Evolutionary conservation across 2,113 vertebrate species (phyloP).

Genomic region (Promerops cafer): DNA sequence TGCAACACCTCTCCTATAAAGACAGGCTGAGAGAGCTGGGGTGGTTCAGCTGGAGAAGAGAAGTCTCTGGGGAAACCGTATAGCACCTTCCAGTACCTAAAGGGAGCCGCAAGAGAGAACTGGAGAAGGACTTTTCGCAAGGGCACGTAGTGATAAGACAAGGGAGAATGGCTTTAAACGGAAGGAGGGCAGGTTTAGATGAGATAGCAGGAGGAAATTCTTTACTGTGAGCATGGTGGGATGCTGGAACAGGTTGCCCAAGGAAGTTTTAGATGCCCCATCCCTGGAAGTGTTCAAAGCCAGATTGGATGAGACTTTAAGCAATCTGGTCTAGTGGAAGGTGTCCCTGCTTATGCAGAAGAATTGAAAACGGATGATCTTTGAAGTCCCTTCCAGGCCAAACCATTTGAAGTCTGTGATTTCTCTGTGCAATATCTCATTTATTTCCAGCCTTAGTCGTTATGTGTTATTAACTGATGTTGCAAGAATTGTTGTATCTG

Average conservation of each 20-base stretch:
- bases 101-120: not conserved
- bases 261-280: not conserved
- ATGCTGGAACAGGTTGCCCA: not conserved
- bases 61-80: not conserved
- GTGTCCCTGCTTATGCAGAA: not conserved
- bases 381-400: not conserved
- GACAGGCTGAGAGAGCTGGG: not conserved
- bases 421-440: not conserved
- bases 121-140: not conserved
- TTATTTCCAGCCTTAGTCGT: not conserved
- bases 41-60: not conserved
- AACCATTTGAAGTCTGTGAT: not conserved
- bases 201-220: not conserved
- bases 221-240: not conserved
- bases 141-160: not conserved
- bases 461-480: not conserved
- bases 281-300: not conserved
- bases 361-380: not conserved
- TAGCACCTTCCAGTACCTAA: not conserved
- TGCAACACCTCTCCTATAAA: not conserved
- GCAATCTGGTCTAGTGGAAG: not conserved
- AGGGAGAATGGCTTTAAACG: not conserved
- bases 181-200: not conserved
- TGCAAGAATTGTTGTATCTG: not conserved
- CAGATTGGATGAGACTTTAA: not conserved